Evolutionary conservation across 2,888 invertebrate species (phyloP), one percentile per base, ranked within the genome.

Genomic region (Andrena haemorrhoa): DNA sequence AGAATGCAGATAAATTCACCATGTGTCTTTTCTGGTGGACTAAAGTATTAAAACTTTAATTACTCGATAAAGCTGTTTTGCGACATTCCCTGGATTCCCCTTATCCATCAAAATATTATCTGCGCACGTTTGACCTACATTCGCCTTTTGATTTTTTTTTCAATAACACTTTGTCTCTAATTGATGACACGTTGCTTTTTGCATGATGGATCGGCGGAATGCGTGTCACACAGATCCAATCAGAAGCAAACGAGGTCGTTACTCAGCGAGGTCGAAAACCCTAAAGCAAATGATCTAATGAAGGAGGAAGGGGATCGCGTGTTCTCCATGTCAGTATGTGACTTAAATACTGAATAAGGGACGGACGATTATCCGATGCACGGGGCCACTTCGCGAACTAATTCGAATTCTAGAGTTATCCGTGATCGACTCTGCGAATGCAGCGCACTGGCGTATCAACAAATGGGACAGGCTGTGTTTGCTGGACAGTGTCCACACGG

Each of bases 311-410:
- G 35, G 26, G 33, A 63, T 75, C 64, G 60, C 72, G 63, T 51
- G 71, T 75, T 51, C 71, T 35, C 75, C 58, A 53, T 73, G 73
- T 75, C 70, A 23, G 69, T 60, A 75, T 83, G 82, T 70, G 83
- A 82, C 81, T 82, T 64, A 75, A 78, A 84, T 82, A 41, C 65
- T 26, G 73, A 71, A 82, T 82, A 78, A 78, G 75, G 70, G 71
- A 23, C 8, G 23, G 31, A 20, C 61, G 65, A 75, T 82, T 80
- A 78, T 73, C 66, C 73, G 82, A 63, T 75, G 56, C 75, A 66
- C 72, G 56, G 29, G 68, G 16, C 56, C 74, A 77, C 81, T 83
- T 73, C 53, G 58, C 51, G 35, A 56, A 68, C 66, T 72, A 70
- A 68, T 79, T 64, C 51, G n/a, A 75, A 68, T 70, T 75, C 58